Evolutionary conservation across 2,113 vertebrate genomes (phyloP).

Genomic region (Loxodonta africana): DNA sequence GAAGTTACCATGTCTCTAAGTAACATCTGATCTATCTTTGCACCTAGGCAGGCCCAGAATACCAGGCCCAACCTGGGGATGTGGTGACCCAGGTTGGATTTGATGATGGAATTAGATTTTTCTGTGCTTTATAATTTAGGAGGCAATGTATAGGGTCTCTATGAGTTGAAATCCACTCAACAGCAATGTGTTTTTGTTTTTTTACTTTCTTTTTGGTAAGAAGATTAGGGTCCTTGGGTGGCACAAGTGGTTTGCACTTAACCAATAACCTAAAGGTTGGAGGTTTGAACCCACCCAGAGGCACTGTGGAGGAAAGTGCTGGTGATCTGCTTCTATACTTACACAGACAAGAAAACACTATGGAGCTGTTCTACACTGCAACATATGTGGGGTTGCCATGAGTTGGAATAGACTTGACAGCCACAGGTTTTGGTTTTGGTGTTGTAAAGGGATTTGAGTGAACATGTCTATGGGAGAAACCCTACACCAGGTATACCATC

Average conservation of each 20-base stretch:
- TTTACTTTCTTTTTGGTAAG: background rate
- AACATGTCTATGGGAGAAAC: background rate
- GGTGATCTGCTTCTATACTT: background rate
- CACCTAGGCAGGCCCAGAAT: background rate
- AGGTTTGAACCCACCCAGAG: background rate
- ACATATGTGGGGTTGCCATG: too few relatives aligned
- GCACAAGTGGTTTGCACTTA: background rate
- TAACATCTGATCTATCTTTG: background rate
- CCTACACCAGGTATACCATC: background rate
- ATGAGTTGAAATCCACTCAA: too few relatives aligned
- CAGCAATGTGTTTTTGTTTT: too few relatives aligned
- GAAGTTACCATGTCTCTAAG: background rate
- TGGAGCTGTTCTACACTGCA: too few relatives aligned
- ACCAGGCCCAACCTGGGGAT: background rate
- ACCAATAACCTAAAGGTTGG: background rate
- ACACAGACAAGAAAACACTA: background rate
- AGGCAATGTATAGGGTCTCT: too few relatives aligned
- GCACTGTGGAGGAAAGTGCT: background rate
- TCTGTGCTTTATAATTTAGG: background rate
- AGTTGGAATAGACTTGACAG: background rate
- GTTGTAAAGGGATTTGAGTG: background rate
- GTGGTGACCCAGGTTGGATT: background rate
- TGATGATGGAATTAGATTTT: background rate
- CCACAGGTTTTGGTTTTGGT: background rate
- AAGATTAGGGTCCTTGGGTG: too few relatives aligned